Evolutionary conservation across 1,140 invertebrate species (phyloP), one percentile per base, ranked within the genome.

Genomic region (Arion vulgaris): DNA sequence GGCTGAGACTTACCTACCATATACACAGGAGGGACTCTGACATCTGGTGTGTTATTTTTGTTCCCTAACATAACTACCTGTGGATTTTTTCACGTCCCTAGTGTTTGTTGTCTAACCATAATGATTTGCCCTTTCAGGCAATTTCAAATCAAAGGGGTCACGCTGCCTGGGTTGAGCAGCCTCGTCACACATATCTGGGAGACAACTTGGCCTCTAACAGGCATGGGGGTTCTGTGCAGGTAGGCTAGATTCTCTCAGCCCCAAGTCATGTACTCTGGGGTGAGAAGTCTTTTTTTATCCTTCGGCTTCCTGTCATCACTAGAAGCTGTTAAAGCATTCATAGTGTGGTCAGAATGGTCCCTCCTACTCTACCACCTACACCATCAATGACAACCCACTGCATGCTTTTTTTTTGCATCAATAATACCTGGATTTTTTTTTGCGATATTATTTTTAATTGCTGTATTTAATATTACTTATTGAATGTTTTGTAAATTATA

Each of bases 211-310:
- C 97, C 88, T 96, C 96, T 80, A 91, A 91, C 90, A 96, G 97
- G 94, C 95, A 97, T 93, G 96, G 97, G 93, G 97, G 97, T 92
- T 97, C 96, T 91, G 96, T 97, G 88, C 96, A 97, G 96, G 96
- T 97, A 94, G 94, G 94, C 93, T 80, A 23, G 4, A 39, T 69
- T 72, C 53, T 79, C 74, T 76, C 76, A 68, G 34, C 75, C 53
- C 53, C n/a, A 62, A n/a, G 75, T 62, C 26, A n/a, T 38, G 39
- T 2, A 28, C 36, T 41, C 36, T 38, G 9, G 76, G 51, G 57
- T 23, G 57, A 66, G 62, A 32, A 23, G 28, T 13, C 7, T 66
- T 66, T 66, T 66, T 66, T 73, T n/a, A n/a, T 73, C 28, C 36
- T 73, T 73, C 41, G 28, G 62, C 62, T 66, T 66, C 62, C n/a